Evolutionary conservation across 2,888 invertebrate genomes (phyloP), one percentile per base, ranked within the genome.

Genomic region (Napeogenes inachia): DNA sequence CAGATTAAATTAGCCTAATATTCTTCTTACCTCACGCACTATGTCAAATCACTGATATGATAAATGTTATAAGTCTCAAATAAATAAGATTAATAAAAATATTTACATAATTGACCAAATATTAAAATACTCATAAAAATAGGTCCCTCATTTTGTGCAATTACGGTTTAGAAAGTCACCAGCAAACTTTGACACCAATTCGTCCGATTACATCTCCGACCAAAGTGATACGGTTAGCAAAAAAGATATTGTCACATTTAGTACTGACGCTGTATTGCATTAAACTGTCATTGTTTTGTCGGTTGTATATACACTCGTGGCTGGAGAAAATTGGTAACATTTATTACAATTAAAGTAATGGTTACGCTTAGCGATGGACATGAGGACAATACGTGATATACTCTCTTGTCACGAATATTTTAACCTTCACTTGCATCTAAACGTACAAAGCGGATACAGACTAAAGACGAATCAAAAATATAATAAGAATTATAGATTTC

Each of bases 251-350:
- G 50, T 50, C 50, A 50, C 21, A 30, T 8, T 50, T 12, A 21
- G 30, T 10, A 50, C n/a, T 10, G 30, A 50, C 2, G 30, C 30
- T 50, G 30, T 13, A 30, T 30, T 12, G 10, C 10, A 30, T 50
- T 50, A 30, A 30, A 50, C 30, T 30, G 10, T 30, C 50, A 42
- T 12, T 50, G 50, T 30, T 6, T 10, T 30, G 50, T 30, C 30
- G 21, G 30, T 12, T 50, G 50, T 50, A 21, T 21, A 21, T 21
- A 50, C 50, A 13, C 45, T 62, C 50, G 62, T 84, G 81, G 84
- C 81, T 78, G 82, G 84, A 80, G 82, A 84, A 82, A 84, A 83
- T 84, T 79, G 79, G 82, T 82, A 81, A 80, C 80, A 80, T 77
- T 77, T 76, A 78, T 76, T 78, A 80, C 78, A 79, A 81, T 84